Conservation (phyloP, 2,888 invertebrate species). For the Silvanus unidentatus region DNA sequence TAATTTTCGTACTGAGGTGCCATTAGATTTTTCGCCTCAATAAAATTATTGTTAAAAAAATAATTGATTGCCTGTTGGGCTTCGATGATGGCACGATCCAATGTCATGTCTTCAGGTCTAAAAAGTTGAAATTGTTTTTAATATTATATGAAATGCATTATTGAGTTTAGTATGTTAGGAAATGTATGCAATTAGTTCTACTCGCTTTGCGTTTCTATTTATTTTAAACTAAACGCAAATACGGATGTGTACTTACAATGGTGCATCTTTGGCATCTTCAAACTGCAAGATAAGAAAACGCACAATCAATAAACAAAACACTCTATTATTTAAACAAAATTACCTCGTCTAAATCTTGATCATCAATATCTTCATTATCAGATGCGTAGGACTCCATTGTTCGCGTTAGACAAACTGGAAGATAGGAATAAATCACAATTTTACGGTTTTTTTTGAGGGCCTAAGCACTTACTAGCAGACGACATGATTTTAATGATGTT, state of each 20-base stretch:
- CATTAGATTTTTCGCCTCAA: constrained; percentile 72
- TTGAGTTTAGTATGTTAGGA: not conserved
- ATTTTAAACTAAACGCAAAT: no score
- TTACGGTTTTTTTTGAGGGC: no score
- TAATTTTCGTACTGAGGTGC: constrained; percentile 62
- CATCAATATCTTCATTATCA: constrained; percentile 3
- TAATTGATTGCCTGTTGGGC: constrained; percentile 74
- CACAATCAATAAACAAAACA: not conserved
- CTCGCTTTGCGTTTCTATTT: no score
- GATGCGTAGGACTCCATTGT: not conserved
- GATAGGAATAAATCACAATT: no score
- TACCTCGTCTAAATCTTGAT: constrained; percentile 3
- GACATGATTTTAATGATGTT: no score
- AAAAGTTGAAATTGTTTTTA: constrained; percentile 22
- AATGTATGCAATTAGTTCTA: no score
- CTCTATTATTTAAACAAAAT: not conserved
- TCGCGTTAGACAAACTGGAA: not conserved
- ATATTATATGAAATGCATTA: not conserved
- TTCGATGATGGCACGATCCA: constrained; percentile 68
- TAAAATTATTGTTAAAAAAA: constrained; percentile 89
- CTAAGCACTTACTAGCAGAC: no score
- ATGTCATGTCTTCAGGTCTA: constrained; percentile 50
- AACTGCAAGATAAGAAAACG: constrained; percentile 42
- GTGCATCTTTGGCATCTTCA: constrained; percentile 49
- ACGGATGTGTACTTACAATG: constrained; percentile 43